Evolutionary conservation across 2,888 invertebrate genomes (phyloP).

Genomic region (Drosophila macrospina): DNA sequence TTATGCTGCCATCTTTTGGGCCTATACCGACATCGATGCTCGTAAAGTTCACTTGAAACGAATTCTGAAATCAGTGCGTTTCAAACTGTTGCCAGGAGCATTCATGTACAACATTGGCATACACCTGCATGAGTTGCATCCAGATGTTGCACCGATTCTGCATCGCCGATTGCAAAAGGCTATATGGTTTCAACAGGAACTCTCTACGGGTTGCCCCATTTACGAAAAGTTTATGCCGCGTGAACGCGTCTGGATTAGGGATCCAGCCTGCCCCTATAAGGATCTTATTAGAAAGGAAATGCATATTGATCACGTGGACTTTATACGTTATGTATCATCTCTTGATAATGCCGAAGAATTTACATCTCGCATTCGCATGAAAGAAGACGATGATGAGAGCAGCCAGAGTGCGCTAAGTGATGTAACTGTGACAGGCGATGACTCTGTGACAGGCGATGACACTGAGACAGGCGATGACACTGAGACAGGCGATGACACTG

Average conservation of each 20-base stretch:
- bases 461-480: background rate
- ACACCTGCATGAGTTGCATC: background rate
- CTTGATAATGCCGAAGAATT: background rate
- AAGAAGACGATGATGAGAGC: no score
- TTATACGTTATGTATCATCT: background rate
- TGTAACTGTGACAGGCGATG: background rate
- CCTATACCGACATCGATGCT: background rate
- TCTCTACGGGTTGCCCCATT: background rate
- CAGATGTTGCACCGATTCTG: background rate
- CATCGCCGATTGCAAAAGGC: background rate
- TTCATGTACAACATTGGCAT: background rate
- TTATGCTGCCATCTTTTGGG: slow-evolving; percentile 2
- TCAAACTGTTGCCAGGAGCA: background rate
- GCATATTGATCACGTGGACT: background rate
- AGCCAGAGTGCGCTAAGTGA: no score
- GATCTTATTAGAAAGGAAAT: background rate
- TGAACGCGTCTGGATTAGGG: slow-evolving; percentile 1
- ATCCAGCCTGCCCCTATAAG: slow-evolving; percentile 1
- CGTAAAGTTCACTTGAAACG: background rate
- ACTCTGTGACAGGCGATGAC: no score
- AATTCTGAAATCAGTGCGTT: background rate
- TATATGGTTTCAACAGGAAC: slow-evolving; percentile 1
- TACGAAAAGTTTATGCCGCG: background rate
- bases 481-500: no score
- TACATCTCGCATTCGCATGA: background rate